These are phyloP conservation scores for Periophthalmus magnuspinnatus DNA, from an alignment of 2,797 vertebrate genomes.

Conservation along the genomic window DNA sequence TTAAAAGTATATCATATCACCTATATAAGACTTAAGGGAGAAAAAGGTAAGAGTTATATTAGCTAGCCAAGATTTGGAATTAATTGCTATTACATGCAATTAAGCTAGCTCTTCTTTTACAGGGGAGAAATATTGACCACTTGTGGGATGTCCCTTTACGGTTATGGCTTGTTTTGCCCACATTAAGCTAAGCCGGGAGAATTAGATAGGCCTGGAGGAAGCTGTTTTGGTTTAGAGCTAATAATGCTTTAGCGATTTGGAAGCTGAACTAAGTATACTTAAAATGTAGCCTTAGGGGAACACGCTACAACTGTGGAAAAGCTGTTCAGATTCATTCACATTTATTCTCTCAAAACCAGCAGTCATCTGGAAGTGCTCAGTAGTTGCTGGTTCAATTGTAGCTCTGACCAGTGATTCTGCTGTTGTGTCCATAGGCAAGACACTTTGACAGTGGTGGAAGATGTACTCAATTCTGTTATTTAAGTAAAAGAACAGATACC, in stretches of 20 bases:
- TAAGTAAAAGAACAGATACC: too few species aligned
- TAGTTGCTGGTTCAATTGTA: neutral
- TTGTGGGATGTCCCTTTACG: slow-evolving; percentile 25
- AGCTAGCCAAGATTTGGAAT: slow-evolving; percentile 14
- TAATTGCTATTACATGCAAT: slow-evolving; percentile 24
- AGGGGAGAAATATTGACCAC: slow-evolving; percentile 24
- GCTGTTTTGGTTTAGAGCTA: neutral
- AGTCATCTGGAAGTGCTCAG: too few species aligned
- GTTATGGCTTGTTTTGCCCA: slow-evolving; percentile 6
- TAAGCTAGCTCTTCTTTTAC: slow-evolving; percentile 1
- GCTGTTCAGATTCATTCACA: neutral
- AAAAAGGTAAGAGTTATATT: neutral
- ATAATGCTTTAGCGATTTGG: neutral
- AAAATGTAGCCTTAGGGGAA: neutral
- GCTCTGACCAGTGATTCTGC: neutral
- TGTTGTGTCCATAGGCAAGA: too few species aligned
- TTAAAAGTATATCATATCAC: slow-evolving; percentile 9
- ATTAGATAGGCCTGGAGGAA: neutral
- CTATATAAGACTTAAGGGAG: slow-evolving; percentile 11
- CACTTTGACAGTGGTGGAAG: too few species aligned
- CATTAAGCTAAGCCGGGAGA: slow-evolving; percentile 1
- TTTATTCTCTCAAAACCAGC: neutral
- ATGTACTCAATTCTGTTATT: too few species aligned
- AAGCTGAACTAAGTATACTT: neutral
- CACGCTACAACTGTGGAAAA: neutral